A percentile compares a stretch with the other conserved stretches of the same genome.
These are phyloP conservation scores for Equus quagga DNA, from an alignment of 2,113 vertebrate species.

Conservation along the genomic window DNA sequence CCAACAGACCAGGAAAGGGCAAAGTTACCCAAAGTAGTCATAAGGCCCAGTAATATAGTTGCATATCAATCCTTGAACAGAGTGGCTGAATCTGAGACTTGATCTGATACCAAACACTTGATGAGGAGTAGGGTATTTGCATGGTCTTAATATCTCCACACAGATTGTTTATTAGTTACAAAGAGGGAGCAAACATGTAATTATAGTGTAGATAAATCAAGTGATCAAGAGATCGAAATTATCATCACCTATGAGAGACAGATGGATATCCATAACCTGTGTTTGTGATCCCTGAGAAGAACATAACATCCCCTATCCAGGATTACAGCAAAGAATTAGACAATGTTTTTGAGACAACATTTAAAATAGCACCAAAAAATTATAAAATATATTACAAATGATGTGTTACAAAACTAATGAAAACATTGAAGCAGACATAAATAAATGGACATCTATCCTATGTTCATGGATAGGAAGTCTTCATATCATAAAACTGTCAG, in stretches of 20 bases:
- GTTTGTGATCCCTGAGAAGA: not conserved
- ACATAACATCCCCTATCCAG: not conserved
- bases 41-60: not conserved
- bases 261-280: not conserved
- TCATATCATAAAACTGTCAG: not conserved
- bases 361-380: conserved; percentile 15
- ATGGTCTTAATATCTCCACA: not conserved
- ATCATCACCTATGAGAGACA: not conserved
- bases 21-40: not conserved
- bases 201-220: not conserved
- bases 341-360: not conserved
- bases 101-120: not conserved
- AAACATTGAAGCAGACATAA: conserved; percentile 13
- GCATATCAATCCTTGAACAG: not conserved
- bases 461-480: not conserved
- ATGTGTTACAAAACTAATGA: conserved; percentile 27
- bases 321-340: not conserved
- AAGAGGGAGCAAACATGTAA: not conserved
- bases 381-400: conserved; percentile 9
- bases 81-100: not conserved
- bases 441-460: not conserved
- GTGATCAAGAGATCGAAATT: conserved; percentile 21
- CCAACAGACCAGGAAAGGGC: not conserved
- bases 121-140: not conserved
- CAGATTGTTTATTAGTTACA: not conserved